Base-by-base conservation (phyloP, 2,113 vertebrate genomes). In the Ophiodon elongatus region DNA sequence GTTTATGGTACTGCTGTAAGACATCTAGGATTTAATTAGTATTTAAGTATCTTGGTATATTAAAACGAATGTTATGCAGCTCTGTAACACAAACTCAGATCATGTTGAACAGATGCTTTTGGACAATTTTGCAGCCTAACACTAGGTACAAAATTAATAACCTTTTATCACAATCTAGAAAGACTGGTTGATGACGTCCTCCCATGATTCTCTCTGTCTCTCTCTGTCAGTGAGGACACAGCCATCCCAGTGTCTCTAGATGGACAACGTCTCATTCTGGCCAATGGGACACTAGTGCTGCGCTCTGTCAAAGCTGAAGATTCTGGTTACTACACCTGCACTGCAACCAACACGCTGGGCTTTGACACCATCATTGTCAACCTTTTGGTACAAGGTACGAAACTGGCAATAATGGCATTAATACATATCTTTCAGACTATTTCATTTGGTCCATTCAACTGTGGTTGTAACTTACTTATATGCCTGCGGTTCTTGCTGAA, bases 341-440 rank as follows among this genome's bases (percentile, higher is more conserved):
- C 98, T 0, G 98, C 98, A 85, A 99, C 98, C 89, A 99, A 99
- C 95, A 98, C 97, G 0, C 96, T 98, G 73, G 98, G 98, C 80
- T 99, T 99, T 0, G 98, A 99, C 91, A 99, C 98, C 84, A 99
- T 99, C 92, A 98, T 99, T 19, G 94, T 99, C 88, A 99, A 99
- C 94, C 96, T 99, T 54, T 94, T 99, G 70, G 98, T 99, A 41
- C 98, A 99, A 97, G 98, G 98, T 99, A 93, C 88, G 94, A 76
- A 17, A 23, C 39, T 25, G 7, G 7, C 15, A 17, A 31, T 43
- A 43, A 65, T 15, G 4, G 10, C 57, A 29, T 23, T 7, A 2
- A 27, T 29, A 21, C 19, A 4, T 8, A 45, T 4, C 21, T 37
- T 47, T 45, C 14, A 45, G 4, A 8, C 35, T 56, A 17, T 47